These are phyloP conservation scores for Pharmacophagus antenor DNA, from an alignment of 2,888 invertebrate species.

Conservation along the genomic window DNA sequence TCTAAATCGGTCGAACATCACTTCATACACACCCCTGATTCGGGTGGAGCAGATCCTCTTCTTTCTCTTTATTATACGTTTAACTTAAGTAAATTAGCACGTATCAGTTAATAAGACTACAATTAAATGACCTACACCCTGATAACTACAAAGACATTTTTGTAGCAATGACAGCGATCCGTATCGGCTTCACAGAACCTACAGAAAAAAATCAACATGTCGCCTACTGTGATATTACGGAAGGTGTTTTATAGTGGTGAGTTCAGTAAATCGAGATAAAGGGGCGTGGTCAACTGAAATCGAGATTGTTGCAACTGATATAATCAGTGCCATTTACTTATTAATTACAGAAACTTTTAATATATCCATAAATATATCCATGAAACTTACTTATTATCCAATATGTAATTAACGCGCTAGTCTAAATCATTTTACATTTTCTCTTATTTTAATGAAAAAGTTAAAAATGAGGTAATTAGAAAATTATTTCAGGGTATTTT, in stretches of 20 bases:
- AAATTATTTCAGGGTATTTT: neutral
- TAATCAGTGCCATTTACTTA: constrained; percentile 11
- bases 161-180: constrained; percentile 79
- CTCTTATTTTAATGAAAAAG: neutral
- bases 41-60: constrained; percentile 76
- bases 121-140: constrained; percentile 80
- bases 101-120: constrained; percentile 70
- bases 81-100: constrained; percentile 71
- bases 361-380: neutral
- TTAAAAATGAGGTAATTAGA: neutral
- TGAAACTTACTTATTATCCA: neutral
- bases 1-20: constrained; percentile 75
- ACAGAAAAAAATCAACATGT: constrained; percentile 80
- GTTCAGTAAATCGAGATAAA: constrained; percentile 55
- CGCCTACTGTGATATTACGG: constrained; percentile 70
- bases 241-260: constrained; percentile 70
- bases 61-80: constrained; percentile 64
- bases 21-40: constrained; percentile 79
- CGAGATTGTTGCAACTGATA: constrained; percentile 52
- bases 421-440: neutral
- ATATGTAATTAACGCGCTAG: neutral
- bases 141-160: constrained; percentile 81
- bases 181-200: constrained; percentile 80
- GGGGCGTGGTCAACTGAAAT: constrained; percentile 58
- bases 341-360: constrained; percentile 1